Base-by-base conservation (phyloP, 2,888 invertebrate species). In the Lasioglossum calceatum region DNA sequence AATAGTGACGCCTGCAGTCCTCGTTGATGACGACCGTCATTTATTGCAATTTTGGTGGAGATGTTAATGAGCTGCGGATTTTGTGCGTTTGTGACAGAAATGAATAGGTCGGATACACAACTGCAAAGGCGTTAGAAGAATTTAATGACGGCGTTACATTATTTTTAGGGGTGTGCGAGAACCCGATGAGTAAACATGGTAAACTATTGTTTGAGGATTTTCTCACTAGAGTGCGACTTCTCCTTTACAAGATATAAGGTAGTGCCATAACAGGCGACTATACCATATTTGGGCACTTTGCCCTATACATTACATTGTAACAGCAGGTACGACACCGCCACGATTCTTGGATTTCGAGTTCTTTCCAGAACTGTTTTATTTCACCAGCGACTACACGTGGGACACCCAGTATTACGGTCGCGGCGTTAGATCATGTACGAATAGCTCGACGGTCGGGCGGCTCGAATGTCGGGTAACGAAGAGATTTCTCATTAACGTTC, bases 401-500 rank as follows among this genome's bases (percentile, higher is more conserved):
- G 54, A 23, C 54, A 54, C 23, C 54, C 54, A 54, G 54, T 54
- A 54, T 54, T 54, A n/a, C 54, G 23, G 23, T 54, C 10, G 54
- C 23, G 10, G 54, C 23, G 23, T 54, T 54, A 23, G 54, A 39
- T 36, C 47, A 36, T 36, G 67, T 67, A 23, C 67, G 67, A 67
- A 67, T 67, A 10, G 19, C 32, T 67, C 67, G 36, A 23, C 61
- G 27, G 61, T 14, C 67, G 67, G 67, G 67, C 72, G 42, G 71
- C 27, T 19, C 39, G 85, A 79, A 76, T 23, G 67, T 77, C 81
- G 79, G 32, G 39, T 84, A 85, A 86, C 87, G 90, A 88, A 90
- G 87, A 90, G 84, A 86, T 83, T 82, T 88, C 90, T 90, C 90
- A 87, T 90, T 90, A 90, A 90, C 90, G 79, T 80, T 75, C 64